Evolutionary conservation across 2,113 vertebrate species (phyloP).

Genomic region (Tyrannus savana): DNA sequence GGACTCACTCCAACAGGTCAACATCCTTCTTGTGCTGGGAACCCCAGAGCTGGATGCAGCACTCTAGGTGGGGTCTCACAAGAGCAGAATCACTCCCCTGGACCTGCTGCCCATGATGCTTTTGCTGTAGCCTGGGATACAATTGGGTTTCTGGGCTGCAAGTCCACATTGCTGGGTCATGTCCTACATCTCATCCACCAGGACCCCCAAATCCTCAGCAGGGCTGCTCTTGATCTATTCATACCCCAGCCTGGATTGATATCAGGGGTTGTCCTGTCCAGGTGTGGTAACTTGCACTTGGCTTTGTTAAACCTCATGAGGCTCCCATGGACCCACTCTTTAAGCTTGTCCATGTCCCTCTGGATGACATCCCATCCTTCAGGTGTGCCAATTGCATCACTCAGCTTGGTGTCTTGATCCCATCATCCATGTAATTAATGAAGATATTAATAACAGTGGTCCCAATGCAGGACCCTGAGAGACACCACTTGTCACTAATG

Average conservation of each 20-base stretch:
- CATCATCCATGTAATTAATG: background rate
- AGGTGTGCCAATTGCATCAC: background rate
- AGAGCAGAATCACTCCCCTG: background rate
- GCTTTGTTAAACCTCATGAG: background rate
- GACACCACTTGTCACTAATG: background rate
- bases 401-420: fast-evolving
- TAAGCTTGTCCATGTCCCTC: background rate
- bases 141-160: background rate
- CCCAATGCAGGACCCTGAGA: background rate
- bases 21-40: background rate
- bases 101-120: background rate
- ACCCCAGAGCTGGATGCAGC: background rate
- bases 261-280: fast-evolving
- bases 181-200: background rate
- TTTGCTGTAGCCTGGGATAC: background rate
- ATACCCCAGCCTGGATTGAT: background rate
- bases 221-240: background rate
- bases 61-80: background rate
- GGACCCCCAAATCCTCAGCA: background rate
- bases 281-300: background rate
- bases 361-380: background rate
- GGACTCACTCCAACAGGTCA: fast-evolving
- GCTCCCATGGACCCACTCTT: background rate
- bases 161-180: background rate
- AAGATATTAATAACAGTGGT: background rate